Base-by-base conservation (phyloP, 2,113 vertebrate genomes). In the Aix galericulata region DNA sequence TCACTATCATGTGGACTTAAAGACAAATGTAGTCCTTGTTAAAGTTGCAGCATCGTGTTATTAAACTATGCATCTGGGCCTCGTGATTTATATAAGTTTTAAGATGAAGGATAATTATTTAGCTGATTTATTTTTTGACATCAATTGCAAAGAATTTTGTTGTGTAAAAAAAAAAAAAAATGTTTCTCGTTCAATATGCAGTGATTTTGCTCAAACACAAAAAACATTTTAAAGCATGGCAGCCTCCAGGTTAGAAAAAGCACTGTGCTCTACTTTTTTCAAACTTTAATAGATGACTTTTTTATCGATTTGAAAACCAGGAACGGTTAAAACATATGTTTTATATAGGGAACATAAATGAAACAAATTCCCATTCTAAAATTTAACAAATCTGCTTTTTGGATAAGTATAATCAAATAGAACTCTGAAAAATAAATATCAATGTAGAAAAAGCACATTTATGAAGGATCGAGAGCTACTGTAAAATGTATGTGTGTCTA, bases 21-120 rank as follows among this genome's bases (percentile, higher is more conserved):
- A 98, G 98, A 98, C 96, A 98, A 97, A 98, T 79, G 96, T 91
- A 97, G 93, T 98, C 97, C 98, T 98, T 97, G 72, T 98, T 98
- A 98, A 97, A 96, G 94, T 96, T 91, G 82, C 92, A 97, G 94
- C 50, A 82, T 91, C 44, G 48, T 89, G 84, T 96, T 96, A 97
- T 97, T 98, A 97, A 97, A 96, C 95, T 97, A 93, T 95, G 95
- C 95, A 97, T 92, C 21, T 21, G 64, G 94, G 88, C 77, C 87
- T 95, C 91, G 55, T 69, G 95, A 97, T 97, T 96, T 94, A 87
- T 71, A 82, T 72, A 96, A 95, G 74, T 94, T 98, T 98, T 87
- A 96, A 91, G 96, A 92, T 4, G 18, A 91, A 96, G 94, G 64
- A 83, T 91, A 97, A 94, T 93, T 34, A 89, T 90, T 73, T 89